Conservation (phyloP, 2,888 invertebrate species). For the Lasioglossum calceatum region DNA sequence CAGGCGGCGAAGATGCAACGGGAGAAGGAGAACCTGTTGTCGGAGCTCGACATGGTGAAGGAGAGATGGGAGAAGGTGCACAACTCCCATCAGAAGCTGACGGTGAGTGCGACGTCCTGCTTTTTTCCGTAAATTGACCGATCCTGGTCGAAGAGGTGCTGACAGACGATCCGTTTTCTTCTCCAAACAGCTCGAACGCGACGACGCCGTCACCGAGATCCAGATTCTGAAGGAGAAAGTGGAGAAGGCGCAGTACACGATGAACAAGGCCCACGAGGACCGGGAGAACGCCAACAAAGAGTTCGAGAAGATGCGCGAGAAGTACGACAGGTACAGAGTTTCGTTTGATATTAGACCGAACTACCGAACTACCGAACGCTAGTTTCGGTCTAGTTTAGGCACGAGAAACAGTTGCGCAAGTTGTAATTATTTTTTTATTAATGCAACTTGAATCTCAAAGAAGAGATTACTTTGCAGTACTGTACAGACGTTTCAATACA, state of each 20-base stretch:
- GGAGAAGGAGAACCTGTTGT: constrained; percentile 93
- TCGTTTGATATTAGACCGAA: neutral
- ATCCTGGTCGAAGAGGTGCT: neutral
- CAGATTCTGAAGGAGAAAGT: constrained; percentile 95
- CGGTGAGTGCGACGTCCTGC: constrained; percentile 85
- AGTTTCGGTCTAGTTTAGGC: no score
- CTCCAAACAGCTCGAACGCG: constrained; percentile 90
- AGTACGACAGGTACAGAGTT: constrained; percentile 91
- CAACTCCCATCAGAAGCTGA: constrained; percentile 92
- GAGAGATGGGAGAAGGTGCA: constrained; percentile 96
- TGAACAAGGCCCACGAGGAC: constrained; percentile 94
- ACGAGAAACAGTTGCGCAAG: no score
- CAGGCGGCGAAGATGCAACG: constrained; percentile 93
- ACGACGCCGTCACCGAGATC: constrained; percentile 93
- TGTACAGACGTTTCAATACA: no score
- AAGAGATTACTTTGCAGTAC: no score
- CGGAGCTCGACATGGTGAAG: constrained; percentile 94
- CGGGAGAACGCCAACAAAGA: constrained; percentile 95
- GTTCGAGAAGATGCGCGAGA: constrained; percentile 96
- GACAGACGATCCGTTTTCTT: neutral
- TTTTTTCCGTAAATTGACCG: neutral
- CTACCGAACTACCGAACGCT: no score
- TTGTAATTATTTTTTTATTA: no score
- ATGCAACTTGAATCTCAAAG: no score
- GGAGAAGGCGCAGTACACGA: constrained; percentile 93